Base-by-base conservation (phyloP, 1,140 invertebrate genomes). In the Penaeus indicus region DNA sequence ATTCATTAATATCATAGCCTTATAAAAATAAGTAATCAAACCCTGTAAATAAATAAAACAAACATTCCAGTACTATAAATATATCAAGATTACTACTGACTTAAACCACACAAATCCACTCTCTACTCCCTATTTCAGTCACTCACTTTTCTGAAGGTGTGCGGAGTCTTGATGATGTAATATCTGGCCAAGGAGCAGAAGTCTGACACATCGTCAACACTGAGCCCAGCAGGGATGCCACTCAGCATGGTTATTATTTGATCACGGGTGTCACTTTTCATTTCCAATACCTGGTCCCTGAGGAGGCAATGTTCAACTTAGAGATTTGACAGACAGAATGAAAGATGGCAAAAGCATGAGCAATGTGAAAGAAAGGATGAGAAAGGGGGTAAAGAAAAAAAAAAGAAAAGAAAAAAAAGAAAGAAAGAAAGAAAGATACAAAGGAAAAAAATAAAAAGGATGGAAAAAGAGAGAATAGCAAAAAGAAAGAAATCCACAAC, bases 181-280 rank as follows among this genome's bases (percentile, higher is more conserved):
- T 98, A 99, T 92, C 98, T 96, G 27, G 97, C 97, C 85, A 99
- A 94, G 1, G 97, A 96, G 94, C 98, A 99, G 93, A 99, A 98
- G 93, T 99, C 98, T 54, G 96, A 95, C n/a, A 99, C 96, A 94
- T 99, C 99, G 91, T 98, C 97, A 7, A 96, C 95, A 93, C 98
- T 96, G 87, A 99, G 92, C 85, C 96, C 96, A 92, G 95, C 95
- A 1, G 98, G 98, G 94, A 98, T 96, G 90, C 95, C 94, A 62
- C 94, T 93, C 32, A 98, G 93, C 85, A 95, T 95, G 91, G 96
- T 95, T 85, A 97, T 94, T 75, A 98, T 96, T 88, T 94, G 94
- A 81, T 95, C 94, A 92, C 96, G 96, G 27, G 94, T 93, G 75
- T 96, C 95, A 91, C 95, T 94, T 92, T 96, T 96, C 94, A 97